These are phyloP conservation scores for Zhengitettix transpicula DNA, from an alignment of 2,888 invertebrate genomes.

Conservation along the genomic window DNA sequence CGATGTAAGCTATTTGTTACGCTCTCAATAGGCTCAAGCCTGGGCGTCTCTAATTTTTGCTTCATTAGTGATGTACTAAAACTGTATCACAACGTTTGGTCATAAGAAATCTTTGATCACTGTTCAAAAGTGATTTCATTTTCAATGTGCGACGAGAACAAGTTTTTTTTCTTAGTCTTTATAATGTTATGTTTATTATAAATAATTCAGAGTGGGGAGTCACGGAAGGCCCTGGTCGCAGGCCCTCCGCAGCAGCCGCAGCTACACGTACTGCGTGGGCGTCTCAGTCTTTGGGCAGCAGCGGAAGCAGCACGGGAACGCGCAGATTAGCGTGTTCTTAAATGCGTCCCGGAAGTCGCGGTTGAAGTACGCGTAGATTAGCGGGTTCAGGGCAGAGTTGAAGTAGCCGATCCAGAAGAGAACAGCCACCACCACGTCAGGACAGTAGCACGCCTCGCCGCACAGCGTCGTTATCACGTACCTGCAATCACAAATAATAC, in stretches of 20 bases:
- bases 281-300: constrained; percentile 36
- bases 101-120: no score
- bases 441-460: constrained; percentile 51
- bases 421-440: constrained; percentile 47
- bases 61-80: no score
- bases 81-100: no score
- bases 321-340: constrained; percentile 74
- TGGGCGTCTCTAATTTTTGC: no score
- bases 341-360: constrained; percentile 94
- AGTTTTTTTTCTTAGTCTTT: no score
- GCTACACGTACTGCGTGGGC: constrained; percentile 18
- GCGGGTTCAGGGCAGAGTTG: constrained; percentile 86
- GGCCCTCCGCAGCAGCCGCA: not conserved
- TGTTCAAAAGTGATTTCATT: no score
- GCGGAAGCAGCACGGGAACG: constrained; percentile 68
- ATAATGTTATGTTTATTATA: no score
- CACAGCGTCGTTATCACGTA: constrained; percentile 72
- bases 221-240: no score
- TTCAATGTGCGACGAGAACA: no score
- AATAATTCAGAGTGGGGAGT: no score
- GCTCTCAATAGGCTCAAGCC: no score
- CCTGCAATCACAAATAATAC: constrained; percentile 32
- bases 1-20: no score
- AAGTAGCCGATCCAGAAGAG: constrained; percentile 93
- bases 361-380: constrained; percentile 93